Conservation (phyloP, 2,113 vertebrate species). For the Odontophorus gujanensis region DNA sequence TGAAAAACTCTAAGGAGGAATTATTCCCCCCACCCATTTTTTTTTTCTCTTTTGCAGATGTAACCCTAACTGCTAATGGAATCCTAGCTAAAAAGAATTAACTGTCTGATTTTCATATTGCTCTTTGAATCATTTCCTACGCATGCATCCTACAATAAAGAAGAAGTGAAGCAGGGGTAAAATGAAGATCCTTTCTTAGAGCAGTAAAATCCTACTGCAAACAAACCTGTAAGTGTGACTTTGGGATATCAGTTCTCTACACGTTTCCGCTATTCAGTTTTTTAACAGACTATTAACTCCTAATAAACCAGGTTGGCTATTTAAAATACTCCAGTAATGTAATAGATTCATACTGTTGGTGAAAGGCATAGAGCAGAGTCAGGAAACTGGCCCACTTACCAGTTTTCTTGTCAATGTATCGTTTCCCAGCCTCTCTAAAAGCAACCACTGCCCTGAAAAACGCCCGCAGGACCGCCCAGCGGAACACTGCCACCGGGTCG, state of each 20-base stretch:
- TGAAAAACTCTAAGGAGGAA: background rate
- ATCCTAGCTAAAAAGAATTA: background rate
- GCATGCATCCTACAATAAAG: background rate
- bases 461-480: slow-evolving; percentile 94
- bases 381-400: slow-evolving; percentile 78
- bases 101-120: background rate
- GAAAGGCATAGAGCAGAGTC: background rate
- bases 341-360: rapidly evolving
- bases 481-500: slow-evolving; percentile 93
- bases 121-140: background rate
- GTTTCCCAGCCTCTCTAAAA: slow-evolving; percentile 92
- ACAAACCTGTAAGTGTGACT: background rate
- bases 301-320: background rate
- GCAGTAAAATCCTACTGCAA: background rate
- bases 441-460: slow-evolving; percentile 94
- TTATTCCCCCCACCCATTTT: background rate
- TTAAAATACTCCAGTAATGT: background rate
- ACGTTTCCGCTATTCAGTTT: background rate
- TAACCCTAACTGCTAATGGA: background rate
- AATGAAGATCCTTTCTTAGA: background rate
- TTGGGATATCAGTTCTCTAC: background rate
- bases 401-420: slow-evolving; percentile 84
- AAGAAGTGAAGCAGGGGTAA: background rate
- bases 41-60: background rate
- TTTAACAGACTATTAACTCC: background rate